Percentiles rank a stretch among this genome's conserved stretches.
phyloP scores from a whole-genome alignment of 2,113 vertebrate genomes.

The Lophochroa leadbeateri region DNA sequence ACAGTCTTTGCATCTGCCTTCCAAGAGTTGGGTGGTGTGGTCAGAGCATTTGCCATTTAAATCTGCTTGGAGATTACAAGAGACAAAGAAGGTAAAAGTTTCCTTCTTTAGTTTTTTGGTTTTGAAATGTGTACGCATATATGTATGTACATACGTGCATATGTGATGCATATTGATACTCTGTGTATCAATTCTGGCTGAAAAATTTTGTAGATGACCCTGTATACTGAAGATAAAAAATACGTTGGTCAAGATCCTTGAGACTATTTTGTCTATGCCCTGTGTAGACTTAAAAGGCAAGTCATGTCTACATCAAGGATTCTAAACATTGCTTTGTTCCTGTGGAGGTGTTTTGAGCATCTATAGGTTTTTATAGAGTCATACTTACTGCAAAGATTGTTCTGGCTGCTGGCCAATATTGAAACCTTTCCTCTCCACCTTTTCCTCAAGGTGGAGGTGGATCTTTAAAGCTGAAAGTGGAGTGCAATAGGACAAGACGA shows the following conservation, averaged over 20 bases:
- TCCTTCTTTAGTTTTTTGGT: accelerated
- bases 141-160: too few relatives aligned
- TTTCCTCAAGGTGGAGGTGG: background rate
- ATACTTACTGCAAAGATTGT: background rate
- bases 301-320: background rate
- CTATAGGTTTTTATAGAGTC: background rate
- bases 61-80: background rate
- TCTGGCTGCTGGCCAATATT: background rate
- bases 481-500: background rate
- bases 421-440: background rate
- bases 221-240: background rate
- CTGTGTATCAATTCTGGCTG: background rate
- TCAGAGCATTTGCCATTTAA: too few relatives aligned
- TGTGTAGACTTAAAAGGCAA: background rate
- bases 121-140: background rate
- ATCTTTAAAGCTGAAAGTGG: background rate
- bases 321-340: background rate
- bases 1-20: too few relatives aligned
- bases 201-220: background rate
- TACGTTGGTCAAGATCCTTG: background rate
- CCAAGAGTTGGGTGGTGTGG: too few relatives aligned
- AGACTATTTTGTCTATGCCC: background rate
- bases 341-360: background rate
- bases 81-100: background rate
- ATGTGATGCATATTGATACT: background rate